Conservation (phyloP, 1,140 invertebrate species). For the Lysiphlebus fabarum region DNA sequence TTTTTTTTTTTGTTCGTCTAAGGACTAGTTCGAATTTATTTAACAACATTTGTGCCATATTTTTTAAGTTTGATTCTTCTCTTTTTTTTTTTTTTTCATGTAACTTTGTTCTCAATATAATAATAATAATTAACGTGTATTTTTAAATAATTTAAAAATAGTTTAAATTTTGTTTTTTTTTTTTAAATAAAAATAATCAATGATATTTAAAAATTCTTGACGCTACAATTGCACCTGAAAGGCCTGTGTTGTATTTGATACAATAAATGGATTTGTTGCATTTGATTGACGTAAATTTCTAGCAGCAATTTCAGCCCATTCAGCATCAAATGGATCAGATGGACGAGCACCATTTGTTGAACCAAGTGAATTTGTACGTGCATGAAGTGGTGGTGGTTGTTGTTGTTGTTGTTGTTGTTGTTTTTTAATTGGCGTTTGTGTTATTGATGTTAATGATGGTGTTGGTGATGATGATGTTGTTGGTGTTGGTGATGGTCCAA, state of each 20-base stretch:
- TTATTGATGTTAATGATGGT: slow-evolving; percentile 22
- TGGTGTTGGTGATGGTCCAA: slow-evolving; percentile 40
- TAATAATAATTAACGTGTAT: neutral
- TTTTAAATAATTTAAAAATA: neutral
- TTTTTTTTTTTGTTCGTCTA: no score
- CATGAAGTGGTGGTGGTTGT: slow-evolving; percentile 60
- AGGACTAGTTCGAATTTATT: no score
- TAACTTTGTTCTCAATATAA: no score
- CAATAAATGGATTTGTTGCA: slow-evolving; percentile 52
- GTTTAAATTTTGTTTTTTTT: neutral
- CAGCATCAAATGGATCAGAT: slow-evolving; percentile 80
- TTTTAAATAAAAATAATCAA: slow-evolving; percentile 28
- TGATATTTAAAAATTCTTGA: slow-evolving; percentile 47
- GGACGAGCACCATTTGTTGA: slow-evolving; percentile 47
- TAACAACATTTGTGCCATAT: neutral
- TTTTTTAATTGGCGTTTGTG: slow-evolving; percentile 32
- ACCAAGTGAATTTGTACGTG: slow-evolving; percentile 61
- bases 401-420: no score
- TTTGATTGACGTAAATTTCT: slow-evolving; percentile 49
- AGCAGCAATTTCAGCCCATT: slow-evolving; percentile 69
- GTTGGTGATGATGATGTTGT: slow-evolving; percentile 32
- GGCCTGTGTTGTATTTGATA: slow-evolving; percentile 58
- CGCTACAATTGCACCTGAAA: slow-evolving; percentile 67
- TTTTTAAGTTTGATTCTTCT: slow-evolving; percentile 2
- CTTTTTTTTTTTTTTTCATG: no score